phyloP scores from a whole-genome alignment of 1,140 invertebrate species.

The Drosophila nigrodunni region DNA sequence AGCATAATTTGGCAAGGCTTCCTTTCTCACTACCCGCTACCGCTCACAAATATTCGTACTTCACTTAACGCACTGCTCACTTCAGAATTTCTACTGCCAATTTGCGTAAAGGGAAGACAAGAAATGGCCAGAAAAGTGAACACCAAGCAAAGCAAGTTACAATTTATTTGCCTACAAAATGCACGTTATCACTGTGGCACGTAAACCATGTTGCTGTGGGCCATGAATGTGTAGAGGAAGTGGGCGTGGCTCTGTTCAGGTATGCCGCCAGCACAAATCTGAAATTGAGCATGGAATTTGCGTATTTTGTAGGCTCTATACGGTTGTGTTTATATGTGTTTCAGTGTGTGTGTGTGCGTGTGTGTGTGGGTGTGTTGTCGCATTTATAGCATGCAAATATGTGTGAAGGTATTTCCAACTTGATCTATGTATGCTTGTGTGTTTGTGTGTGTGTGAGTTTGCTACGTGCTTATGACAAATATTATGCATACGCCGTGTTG shows the following conservation, averaged over 20 bases:
- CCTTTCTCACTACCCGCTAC: neutral
- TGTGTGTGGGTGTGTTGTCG: conserved; percentile 14
- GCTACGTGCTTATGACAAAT: conserved; percentile 38
- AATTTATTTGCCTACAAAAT: conserved; percentile 48
- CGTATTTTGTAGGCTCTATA: conserved; percentile 35
- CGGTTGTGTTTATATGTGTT: neutral
- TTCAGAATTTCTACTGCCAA: conserved; percentile 15
- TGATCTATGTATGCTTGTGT: conserved; percentile 29
- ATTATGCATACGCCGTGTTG: conserved; percentile 23
- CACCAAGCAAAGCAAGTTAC: neutral
- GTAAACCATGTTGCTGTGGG: conserved; percentile 19
- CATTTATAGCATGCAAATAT: conserved; percentile 45
- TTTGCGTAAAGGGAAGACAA: conserved; percentile 4
- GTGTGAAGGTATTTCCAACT: conserved; percentile 35
- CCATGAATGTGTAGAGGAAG: conserved; percentile 14
- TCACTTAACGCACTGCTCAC: conserved; percentile 23
- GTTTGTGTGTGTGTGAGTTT: conserved; percentile 13
- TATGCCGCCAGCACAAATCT: conserved; percentile 53
- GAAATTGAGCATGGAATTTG: conserved; percentile 60
- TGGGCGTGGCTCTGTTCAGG: conserved; percentile 43
- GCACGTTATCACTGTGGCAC: conserved; percentile 50
- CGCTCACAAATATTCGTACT: neutral
- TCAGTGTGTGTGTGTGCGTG: neutral
- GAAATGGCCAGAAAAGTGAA: conserved; percentile 17
- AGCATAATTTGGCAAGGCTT: conserved; percentile 21